Base-by-base conservation (phyloP, 2,888 invertebrate genomes). In the Erynnis tages region DNA sequence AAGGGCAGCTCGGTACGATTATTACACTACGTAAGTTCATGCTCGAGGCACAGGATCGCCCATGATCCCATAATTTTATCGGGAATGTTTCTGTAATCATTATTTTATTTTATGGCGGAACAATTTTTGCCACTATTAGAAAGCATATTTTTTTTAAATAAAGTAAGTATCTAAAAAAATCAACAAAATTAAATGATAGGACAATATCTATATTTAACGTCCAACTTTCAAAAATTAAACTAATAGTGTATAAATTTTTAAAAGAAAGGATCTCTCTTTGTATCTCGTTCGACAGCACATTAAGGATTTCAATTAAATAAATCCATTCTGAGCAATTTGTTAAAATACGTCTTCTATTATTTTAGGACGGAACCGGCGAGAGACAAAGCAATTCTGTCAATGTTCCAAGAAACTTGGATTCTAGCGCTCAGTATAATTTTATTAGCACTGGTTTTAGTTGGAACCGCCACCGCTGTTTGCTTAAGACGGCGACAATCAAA, bases 341-440 rank as follows among this genome's bases (percentile, higher is more conserved):
- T 30, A 19, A 52, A 45, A 38, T 45, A 38, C 38, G 11, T 38
- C 44, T 53, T 53, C 38, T 45, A 45, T 53, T 45, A 53, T 86
- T 87, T 64, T 72, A 89, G 88, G 70, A 89, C 88, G 56, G 88
- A 89, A 67, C 88, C 88, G 55, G 83, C 88, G 37, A 83, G 82
- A 63, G 87, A 88, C 69, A 88, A 88, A 67, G 84, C 85, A 61
- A 79, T 84, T 70, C 73, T 84, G 65, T 78, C 85, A 64, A 79
- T 89, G 69, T 87, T 88, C 73, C 88, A 84, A 75, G 87, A 88
- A 80, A 87, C 88, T 61, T 89, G 88, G 88, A 74, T 89, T 52
- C 67, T 89, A 65, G 82, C 79, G 49, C 67, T 88, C 59, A 77
- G 84, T 69, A 72, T 84, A 59, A 79, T 74, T 69, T 76, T 88